Conservation (phyloP, 2,797 vertebrate species). For the Garrulus glandarius region DNA sequence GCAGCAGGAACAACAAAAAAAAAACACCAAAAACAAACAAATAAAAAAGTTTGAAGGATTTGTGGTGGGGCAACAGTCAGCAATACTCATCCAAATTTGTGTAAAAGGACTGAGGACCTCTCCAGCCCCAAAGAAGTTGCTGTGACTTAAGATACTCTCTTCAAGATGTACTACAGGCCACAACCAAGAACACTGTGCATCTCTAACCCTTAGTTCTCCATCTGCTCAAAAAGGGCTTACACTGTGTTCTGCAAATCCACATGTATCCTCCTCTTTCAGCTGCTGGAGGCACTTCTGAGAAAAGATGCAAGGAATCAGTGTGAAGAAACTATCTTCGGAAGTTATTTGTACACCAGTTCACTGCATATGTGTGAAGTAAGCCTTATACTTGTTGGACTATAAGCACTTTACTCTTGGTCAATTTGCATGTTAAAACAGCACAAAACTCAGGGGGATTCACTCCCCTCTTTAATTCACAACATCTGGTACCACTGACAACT, state of each 20-base stretch:
- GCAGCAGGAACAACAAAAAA: not conserved
- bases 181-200: not conserved
- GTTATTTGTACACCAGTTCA: not conserved
- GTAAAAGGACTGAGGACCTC: not conserved
- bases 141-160: not conserved
- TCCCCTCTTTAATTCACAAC: not conserved
- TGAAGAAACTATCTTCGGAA: not conserved
- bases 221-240: not conserved
- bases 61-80: not conserved
- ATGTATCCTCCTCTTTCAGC: not conserved
- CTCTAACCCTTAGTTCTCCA: not conserved
- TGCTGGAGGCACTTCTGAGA: not conserved
- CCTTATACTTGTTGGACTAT: not conserved
- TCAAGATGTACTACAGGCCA: not conserved
- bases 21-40: too few species aligned
- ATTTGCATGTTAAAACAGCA: not conserved
- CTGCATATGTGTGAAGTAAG: not conserved
- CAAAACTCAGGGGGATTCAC: not conserved
- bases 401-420: not conserved
- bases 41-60: not conserved
- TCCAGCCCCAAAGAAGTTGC: not conserved
- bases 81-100: not conserved
- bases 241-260: not conserved
- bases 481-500: not conserved
- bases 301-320: not conserved